Evolutionary conservation across 1,140 invertebrate species (phyloP).

Genomic region (Lanistes nyassanus): DNA sequence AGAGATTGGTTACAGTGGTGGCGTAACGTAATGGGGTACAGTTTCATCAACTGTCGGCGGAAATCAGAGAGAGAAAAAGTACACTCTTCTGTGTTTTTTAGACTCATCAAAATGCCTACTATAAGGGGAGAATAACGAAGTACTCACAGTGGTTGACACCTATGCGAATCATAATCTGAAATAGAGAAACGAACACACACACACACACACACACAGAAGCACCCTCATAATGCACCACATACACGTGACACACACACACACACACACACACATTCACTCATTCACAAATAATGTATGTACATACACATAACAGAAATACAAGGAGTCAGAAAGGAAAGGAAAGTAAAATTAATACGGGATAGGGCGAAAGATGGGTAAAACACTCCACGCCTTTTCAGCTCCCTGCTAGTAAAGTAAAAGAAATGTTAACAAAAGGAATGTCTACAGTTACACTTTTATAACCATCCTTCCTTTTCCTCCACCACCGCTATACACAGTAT

Average conservation of each 20-base stretch:
- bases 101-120: too few relatives aligned
- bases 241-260: conserved; percentile 14
- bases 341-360: background rate
- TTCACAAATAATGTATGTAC: background rate
- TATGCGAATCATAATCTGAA: background rate
- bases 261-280: background rate
- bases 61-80: too few relatives aligned
- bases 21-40: too few relatives aligned
- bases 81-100: too few relatives aligned
- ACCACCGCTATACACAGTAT: too few relatives aligned
- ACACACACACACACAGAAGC: conserved; percentile 11
- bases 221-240: too few relatives aligned
- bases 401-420: background rate
- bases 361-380: background rate
- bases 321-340: background rate
- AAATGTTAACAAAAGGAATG: background rate
- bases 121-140: too few relatives aligned
- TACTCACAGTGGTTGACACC: too few relatives aligned
- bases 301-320: background rate
- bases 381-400: background rate
- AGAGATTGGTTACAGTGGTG: too few relatives aligned
- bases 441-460: background rate
- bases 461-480: background rate
- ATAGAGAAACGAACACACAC: conserved; percentile 6
- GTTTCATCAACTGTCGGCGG: too few relatives aligned